phyloP scores from a whole-genome alignment of 2,888 invertebrate genomes.

The Anarsia innoxiella region DNA sequence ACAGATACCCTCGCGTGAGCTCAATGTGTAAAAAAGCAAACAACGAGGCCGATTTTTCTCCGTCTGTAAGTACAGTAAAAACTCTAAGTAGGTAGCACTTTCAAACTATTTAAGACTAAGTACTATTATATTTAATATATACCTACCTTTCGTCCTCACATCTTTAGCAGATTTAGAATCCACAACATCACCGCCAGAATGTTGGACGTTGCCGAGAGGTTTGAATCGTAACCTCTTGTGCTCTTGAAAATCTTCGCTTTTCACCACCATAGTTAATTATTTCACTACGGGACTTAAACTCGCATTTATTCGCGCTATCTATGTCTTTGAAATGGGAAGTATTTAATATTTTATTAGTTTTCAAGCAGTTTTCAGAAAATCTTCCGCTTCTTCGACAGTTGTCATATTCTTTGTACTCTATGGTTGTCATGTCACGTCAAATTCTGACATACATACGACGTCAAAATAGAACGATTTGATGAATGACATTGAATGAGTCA shows the following conservation, averaged over 20 bases:
- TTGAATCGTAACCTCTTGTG: conserved; percentile 67
- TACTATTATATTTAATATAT: background rate
- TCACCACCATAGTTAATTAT: conserved; percentile 44
- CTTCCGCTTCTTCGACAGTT: too few relatives aligned
- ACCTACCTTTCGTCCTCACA: conserved; percentile 47
- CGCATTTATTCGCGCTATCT: too few relatives aligned
- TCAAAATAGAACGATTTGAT: too few relatives aligned
- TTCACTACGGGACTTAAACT: too few relatives aligned
- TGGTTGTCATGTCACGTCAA: too few relatives aligned
- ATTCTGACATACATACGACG: too few relatives aligned
- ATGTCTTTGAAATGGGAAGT: too few relatives aligned
- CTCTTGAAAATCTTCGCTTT: conserved; percentile 56
- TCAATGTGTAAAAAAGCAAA: conserved; percentile 88
- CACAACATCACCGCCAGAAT: conserved; percentile 43
- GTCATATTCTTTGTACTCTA: too few relatives aligned
- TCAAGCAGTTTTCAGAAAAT: too few relatives aligned
- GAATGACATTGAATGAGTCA: too few relatives aligned
- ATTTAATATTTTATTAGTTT: too few relatives aligned
- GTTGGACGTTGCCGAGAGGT: conserved; percentile 47
- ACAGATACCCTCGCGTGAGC: conserved; percentile 91
- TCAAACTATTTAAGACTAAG: background rate
- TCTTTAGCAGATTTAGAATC: conserved; percentile 47
- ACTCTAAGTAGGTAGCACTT: background rate
- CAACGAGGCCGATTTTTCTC: conserved; percentile 59
- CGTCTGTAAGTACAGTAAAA: conserved; percentile 34